Percentiles rank a stretch among this genome's conserved stretches.
Evolutionary conservation across 2,797 vertebrate species (phyloP).

Genomic region (Chaenodraco wilsoni): DNA sequence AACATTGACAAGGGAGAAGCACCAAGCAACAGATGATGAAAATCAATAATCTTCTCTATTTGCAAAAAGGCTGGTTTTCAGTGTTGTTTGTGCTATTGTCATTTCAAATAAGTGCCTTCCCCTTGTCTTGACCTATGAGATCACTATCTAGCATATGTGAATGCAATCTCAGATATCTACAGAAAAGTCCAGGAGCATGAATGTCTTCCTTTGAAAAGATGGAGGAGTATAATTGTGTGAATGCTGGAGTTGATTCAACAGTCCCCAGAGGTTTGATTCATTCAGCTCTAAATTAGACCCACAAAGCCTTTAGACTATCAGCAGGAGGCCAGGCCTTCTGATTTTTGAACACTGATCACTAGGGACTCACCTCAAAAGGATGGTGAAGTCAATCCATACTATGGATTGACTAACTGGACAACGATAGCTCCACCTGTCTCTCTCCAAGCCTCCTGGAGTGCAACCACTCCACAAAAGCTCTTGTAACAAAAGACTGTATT

Average conservation of each 20-base stretch:
- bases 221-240: too few species aligned
- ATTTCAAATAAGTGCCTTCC: not conserved
- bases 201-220: not conserved
- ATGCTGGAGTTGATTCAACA: not conserved
- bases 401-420: constrained; percentile 27
- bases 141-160: not conserved
- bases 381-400: not conserved
- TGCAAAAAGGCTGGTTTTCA: too few species aligned
- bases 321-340: constrained; percentile 7
- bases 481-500: constrained; percentile 14
- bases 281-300: not conserved
- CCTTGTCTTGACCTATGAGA: not conserved
- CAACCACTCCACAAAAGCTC: not conserved
- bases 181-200: not conserved
- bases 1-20: not conserved
- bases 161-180: not conserved
- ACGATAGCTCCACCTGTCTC: constrained; percentile 1
- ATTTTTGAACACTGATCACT: constrained; percentile 12
- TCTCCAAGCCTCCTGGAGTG: not conserved
- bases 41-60: too few species aligned
- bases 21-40: not conserved
- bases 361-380: constrained; percentile 13
- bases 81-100: too few species aligned
- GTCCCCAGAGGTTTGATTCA: constrained; percentile 8
- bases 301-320: constrained; percentile 1